Conservation (phyloP, 1,140 invertebrate genomes). For the Lepeophtheirus salmonis region DNA sequence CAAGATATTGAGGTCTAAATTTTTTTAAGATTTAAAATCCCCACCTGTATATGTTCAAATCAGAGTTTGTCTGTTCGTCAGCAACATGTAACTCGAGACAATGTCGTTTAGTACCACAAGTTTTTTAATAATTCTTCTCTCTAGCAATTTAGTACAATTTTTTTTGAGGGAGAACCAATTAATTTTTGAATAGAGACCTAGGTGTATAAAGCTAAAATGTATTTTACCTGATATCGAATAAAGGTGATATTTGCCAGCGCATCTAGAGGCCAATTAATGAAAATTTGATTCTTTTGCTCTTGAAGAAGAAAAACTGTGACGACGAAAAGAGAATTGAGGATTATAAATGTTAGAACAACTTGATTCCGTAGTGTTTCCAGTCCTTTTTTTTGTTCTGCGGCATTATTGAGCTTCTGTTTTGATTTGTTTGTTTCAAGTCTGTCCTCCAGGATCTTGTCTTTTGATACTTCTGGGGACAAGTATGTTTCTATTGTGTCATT, state of each 20-base stretch:
- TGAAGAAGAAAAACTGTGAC: constrained; percentile 32
- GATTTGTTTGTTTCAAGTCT: background rate
- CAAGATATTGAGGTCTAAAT: no score
- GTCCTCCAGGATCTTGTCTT: background rate
- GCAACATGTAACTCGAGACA: background rate
- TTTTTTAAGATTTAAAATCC: background rate
- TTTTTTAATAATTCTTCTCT: background rate
- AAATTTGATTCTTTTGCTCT: constrained; percentile 28
- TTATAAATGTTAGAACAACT: constrained; percentile 33
- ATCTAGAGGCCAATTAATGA: constrained; percentile 30
- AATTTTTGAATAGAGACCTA: no score
- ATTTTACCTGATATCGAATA: background rate
- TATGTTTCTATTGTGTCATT: constrained; percentile 4
- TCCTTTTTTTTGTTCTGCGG: constrained; percentile 17
- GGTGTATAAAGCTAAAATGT: background rate
- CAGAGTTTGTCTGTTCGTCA: background rate
- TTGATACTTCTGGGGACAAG: background rate
- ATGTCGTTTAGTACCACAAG: background rate
- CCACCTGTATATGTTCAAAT: background rate
- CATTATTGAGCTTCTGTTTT: constrained; percentile 18
- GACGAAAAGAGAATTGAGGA: constrained; percentile 34
- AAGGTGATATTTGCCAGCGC: constrained; percentile 23
- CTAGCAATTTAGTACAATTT: background rate
- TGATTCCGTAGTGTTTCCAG: constrained; percentile 31
- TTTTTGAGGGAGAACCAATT: background rate